These are phyloP conservation scores for Malurus alboscapulatus DNA, from an alignment of 2,113 vertebrate genomes.

Conservation along the genomic window DNA sequence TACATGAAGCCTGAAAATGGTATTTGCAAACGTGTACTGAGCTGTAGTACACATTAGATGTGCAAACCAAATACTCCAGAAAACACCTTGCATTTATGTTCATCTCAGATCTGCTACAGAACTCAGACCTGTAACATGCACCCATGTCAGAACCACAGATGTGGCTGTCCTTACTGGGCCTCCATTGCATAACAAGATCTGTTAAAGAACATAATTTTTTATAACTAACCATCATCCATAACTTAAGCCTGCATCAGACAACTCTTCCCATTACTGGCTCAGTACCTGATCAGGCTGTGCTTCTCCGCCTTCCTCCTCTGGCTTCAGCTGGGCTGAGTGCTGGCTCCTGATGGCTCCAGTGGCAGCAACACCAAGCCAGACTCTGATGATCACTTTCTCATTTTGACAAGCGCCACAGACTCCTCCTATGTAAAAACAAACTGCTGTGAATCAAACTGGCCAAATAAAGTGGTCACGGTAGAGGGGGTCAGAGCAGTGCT, in stretches of 20 bases:
- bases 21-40: background rate
- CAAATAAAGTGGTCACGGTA: background rate
- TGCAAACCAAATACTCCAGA: background rate
- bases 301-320: conserved; percentile 11
- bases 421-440: conserved; percentile 40
- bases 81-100: background rate
- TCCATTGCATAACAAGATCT: background rate
- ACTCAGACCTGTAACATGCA: background rate
- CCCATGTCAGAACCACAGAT: background rate
- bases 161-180: background rate
- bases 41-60: background rate
- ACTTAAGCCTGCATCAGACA: background rate
- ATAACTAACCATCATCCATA: background rate
- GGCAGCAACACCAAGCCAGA: background rate
- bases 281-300: conserved; percentile 61
- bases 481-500: fast-evolving
- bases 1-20: background rate
- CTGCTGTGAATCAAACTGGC: conserved; percentile 1
- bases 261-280: background rate
- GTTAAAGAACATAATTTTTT: background rate
- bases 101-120: background rate
- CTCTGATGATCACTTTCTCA: conserved; percentile 38
- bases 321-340: background rate
- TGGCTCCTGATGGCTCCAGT: background rate
- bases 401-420: conserved; percentile 5